phyloP scores from a whole-genome alignment of 2,797 vertebrate genomes.

The Tokudaia tokunoshimensis region DNA sequence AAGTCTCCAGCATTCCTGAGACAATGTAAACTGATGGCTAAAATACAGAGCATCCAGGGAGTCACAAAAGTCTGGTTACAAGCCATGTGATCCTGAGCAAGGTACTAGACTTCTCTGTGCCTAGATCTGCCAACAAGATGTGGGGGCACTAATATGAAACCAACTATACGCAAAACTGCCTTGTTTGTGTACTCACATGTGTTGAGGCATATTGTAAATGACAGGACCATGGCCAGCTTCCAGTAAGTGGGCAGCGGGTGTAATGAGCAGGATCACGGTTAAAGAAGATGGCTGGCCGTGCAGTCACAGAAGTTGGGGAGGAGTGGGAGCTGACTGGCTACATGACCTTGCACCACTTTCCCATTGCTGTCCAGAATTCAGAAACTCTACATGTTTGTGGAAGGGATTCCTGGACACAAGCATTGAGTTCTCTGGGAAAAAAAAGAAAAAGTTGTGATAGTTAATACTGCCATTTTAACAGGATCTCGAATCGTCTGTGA shows the following conservation, averaged over 20 bases:
- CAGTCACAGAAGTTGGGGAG: neutral
- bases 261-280: neutral
- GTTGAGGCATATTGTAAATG: neutral
- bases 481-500: neutral
- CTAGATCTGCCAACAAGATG: neutral
- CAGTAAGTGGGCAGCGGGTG: neutral
- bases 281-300: neutral
- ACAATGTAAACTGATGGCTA: neutral
- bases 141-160: neutral
- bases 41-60: neutral
- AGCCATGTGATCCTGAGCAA: neutral
- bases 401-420: neutral
- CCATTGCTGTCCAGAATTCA: neutral
- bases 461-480: neutral
- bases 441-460: neutral
- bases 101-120: neutral
- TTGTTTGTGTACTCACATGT: neutral
- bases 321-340: neutral
- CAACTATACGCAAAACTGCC: neutral
- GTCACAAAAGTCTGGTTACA: neutral
- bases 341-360: neutral
- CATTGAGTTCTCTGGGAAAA: neutral
- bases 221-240: neutral
- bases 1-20: neutral
- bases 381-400: neutral